Base-by-base conservation (phyloP, 2,888 invertebrate genomes). In the Carterocephalus palaemon region DNA sequence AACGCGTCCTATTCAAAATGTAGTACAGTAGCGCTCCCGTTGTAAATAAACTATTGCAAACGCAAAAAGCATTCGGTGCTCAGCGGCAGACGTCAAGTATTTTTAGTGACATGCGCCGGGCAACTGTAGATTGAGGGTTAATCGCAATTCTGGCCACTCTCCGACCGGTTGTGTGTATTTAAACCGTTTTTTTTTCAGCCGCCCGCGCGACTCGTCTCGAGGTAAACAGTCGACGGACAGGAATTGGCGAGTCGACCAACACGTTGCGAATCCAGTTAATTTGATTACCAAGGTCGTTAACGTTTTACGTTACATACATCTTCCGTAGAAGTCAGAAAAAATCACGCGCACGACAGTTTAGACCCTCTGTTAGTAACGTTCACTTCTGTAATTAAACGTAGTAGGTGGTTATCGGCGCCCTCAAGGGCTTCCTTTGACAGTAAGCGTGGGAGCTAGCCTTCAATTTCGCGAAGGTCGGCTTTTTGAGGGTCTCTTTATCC, bases 101-200 rank as follows among this genome's bases (percentile, higher is more conserved):
- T 75, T 75, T 76, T 75, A 73, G 72, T 70, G 65, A 64, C 62
- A 58, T 49, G 55, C 55, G 57, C 57, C 55, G 69, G 67, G 61
- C 62, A 59, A 63, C 64, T 63, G 68, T 67, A 67, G 70, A 72
- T 72, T 68, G 71, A 71, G 72, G 70, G 67, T 73, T 76, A 75
- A 75, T 79, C 72, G 72, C 63, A 69, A 80, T 80, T 80, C 78
- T 72, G 81, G 75, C 70, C 73, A 70, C 63, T 61, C 67, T 57
- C 62, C 54, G 64, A 82, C 83, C 79, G 81, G 84, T 81, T 79
- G 51, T 52, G 59, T n/a, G n/a, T n/a, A n/a, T n/a, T n/a, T n/a
- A n/a, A n/a, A n/a, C n/a, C n/a, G n/a, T 63, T 66, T 67, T 65
- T 68, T 73, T 73, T 72, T 71, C 70, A 59, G 52, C 54, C 56